Evolutionary conservation across 2,113 vertebrate species (phyloP).

Genomic region (Philantomba maxwellii): DNA sequence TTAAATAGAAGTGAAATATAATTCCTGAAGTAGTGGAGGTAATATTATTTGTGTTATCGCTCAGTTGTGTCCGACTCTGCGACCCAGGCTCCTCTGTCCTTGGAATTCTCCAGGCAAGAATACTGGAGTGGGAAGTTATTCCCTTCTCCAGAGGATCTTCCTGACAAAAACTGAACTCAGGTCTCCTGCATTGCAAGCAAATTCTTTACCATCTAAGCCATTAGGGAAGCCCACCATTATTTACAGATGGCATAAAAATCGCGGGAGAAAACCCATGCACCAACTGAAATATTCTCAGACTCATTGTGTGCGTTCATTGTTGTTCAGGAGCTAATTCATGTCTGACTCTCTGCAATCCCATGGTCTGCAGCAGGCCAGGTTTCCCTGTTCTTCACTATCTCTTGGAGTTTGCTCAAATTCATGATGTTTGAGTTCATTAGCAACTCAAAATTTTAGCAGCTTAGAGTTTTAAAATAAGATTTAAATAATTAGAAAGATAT

Average conservation of each 20-base stretch:
- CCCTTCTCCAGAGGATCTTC: not conserved
- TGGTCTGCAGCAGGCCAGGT: not conserved
- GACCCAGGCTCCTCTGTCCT: not conserved
- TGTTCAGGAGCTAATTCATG: not conserved
- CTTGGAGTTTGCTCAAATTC: not conserved
- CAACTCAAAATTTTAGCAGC: not conserved
- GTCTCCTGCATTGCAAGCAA: not conserved
- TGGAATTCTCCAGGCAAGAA: not conserved
- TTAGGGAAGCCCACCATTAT: not conserved
- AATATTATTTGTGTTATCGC: not conserved
- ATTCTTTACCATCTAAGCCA: not conserved
- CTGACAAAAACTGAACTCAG: not conserved
- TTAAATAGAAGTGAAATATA: not conserved
- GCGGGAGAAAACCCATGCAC: not conserved
- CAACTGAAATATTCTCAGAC: not conserved
- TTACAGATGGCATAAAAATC: not conserved
- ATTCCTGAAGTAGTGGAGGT: not conserved
- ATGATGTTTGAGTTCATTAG: not conserved
- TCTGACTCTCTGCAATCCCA: not conserved
- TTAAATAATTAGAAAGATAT: not conserved
- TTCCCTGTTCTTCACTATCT: not conserved
- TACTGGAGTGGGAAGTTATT: not conserved
- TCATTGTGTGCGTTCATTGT: not conserved
- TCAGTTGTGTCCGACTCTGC: rapidly evolving
- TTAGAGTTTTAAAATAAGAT: conserved; percentile 6